A percentile compares a stretch with the other conserved stretches of the same genome.
phyloP scores from a whole-genome alignment of 2,888 invertebrate genomes.

The Sinopyrophorus schimmeli region DNA sequence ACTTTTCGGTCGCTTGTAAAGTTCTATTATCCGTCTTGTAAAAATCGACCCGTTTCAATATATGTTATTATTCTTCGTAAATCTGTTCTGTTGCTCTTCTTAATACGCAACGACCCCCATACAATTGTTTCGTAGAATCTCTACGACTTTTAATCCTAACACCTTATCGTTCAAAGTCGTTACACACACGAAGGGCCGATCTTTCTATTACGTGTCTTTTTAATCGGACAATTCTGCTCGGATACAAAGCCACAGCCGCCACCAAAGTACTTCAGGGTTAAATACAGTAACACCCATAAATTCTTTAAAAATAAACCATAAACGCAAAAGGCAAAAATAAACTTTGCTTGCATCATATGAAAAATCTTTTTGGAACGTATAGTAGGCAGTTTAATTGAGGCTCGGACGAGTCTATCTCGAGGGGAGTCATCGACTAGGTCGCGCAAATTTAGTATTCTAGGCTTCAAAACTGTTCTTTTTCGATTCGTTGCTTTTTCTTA shows the following conservation, averaged over 20 bases:
- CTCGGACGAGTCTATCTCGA: slow-evolving; percentile 51
- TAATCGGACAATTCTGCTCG: too few species aligned
- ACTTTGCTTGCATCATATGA: slow-evolving; percentile 36
- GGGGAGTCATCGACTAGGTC: slow-evolving; percentile 41
- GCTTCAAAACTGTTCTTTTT: slow-evolving; percentile 33
- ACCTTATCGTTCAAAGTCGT: too few species aligned
- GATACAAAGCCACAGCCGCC: too few species aligned
- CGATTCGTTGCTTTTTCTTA: slow-evolving; percentile 34
- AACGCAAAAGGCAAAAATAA: slow-evolving; percentile 38
- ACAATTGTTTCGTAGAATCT: too few species aligned
- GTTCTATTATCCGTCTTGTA: slow-evolving; percentile 45
- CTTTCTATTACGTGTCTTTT: too few species aligned
- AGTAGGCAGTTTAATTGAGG: slow-evolving; percentile 55
- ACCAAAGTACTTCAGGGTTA: slow-evolving; percentile 3
- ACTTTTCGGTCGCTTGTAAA: slow-evolving; percentile 51
- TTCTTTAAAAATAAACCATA: slow-evolving; percentile 34
- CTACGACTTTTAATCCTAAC: too few species aligned
- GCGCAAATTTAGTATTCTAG: slow-evolving; percentile 31
- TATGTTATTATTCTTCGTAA: too few species aligned
- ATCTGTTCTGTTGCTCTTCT: too few species aligned
- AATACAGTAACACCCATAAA: too few species aligned
- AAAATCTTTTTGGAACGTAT: slow-evolving; percentile 51
- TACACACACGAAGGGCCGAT: too few species aligned
- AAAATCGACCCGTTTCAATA: slow-evolving; percentile 41
- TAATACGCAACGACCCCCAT: too few species aligned